Evolutionary conservation across 1,140 invertebrate genomes (phyloP).

Genomic region (Zaprionus inermis): DNA sequence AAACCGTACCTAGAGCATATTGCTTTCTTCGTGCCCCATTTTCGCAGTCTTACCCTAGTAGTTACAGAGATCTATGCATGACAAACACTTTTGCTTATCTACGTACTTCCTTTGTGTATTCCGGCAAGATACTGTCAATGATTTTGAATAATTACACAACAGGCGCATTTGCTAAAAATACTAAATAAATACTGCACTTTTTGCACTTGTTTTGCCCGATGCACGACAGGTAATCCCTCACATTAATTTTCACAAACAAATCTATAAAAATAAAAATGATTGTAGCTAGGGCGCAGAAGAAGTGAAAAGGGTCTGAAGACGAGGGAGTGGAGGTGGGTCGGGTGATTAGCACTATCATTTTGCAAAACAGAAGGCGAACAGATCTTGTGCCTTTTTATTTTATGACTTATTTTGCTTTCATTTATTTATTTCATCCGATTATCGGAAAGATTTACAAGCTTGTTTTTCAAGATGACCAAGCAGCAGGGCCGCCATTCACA

Average conservation of each 20-base stretch:
- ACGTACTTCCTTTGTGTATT: neutral
- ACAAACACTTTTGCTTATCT: neutral
- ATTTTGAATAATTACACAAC: neutral
- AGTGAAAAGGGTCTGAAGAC: neutral
- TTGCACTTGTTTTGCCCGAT: neutral
- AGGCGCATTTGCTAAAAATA: neutral
- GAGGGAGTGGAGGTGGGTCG: neutral
- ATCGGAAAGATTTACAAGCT: slow-evolving; percentile 12
- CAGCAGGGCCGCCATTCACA: neutral
- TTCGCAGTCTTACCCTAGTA: neutral
- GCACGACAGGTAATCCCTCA: neutral
- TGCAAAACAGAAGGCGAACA: neutral
- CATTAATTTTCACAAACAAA: neutral
- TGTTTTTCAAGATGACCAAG: slow-evolving; percentile 18
- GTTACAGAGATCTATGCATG: neutral
- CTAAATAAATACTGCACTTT: neutral
- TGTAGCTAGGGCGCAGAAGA: neutral
- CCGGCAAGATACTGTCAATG: neutral
- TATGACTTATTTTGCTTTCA: neutral
- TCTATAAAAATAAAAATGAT: neutral
- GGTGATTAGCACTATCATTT: slow-evolving; percentile 18
- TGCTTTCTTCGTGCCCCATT: neutral
- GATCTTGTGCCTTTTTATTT: neutral
- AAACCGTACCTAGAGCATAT: neutral
- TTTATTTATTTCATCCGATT: neutral